Conservation (phyloP, 2,888 invertebrate species). For the Thyatira batis region DNA sequence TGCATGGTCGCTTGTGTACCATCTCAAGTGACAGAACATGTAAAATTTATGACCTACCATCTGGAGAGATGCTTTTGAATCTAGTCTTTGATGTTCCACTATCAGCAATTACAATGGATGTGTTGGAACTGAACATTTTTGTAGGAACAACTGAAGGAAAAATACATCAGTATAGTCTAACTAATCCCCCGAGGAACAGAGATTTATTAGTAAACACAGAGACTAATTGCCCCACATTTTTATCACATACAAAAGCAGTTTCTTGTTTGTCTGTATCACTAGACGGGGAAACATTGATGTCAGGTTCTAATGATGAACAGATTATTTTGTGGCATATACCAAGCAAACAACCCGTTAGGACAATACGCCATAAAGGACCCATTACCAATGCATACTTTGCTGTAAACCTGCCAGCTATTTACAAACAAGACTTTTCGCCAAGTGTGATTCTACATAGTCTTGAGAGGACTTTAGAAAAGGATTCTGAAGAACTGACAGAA, state of each 20-base stretch:
- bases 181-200: constrained; percentile 85
- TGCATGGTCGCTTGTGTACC: constrained; percentile 87
- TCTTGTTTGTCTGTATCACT: constrained; percentile 88
- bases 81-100: constrained; percentile 88
- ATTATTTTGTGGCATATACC: constrained; percentile 91
- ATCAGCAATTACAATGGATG: constrained; percentile 86
- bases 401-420: constrained; percentile 82
- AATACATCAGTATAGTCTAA: constrained; percentile 86
- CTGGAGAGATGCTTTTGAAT: constrained; percentile 87
- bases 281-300: constrained; percentile 87
- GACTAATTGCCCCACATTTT: constrained; percentile 76
- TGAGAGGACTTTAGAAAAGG: constrained; percentile 83
- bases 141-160: constrained; percentile 88
- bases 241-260: constrained; percentile 86
- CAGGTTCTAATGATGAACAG: constrained; percentile 88
- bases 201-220: constrained; percentile 85
- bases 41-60: constrained; percentile 89
- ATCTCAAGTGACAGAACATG: constrained; percentile 92
- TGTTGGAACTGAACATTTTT: constrained; percentile 86
- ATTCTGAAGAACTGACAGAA: constrained; percentile 69
- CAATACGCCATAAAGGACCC: constrained; percentile 87
- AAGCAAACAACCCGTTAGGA: constrained; percentile 88
- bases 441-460: constrained; percentile 83
- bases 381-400: constrained; percentile 88
- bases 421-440: constrained; percentile 81